Conservation (phyloP, 1,140 invertebrate genomes). For the Ooceraea biroi region DNA sequence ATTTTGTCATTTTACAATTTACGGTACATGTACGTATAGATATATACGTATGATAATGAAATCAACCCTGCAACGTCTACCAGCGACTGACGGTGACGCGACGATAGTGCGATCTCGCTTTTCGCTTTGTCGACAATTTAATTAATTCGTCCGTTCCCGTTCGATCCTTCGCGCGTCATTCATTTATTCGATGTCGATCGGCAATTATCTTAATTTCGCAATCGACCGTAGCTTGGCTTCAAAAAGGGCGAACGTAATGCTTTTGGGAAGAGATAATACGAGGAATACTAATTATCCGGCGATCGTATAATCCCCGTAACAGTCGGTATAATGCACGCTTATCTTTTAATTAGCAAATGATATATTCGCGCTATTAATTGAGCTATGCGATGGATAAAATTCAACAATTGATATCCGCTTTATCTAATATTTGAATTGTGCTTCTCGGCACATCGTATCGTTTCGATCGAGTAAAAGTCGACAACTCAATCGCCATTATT, state of each 20-base stretch:
- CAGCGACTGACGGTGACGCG: conserved; percentile 21
- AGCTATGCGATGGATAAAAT: conserved; percentile 4
- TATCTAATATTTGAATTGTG: not conserved
- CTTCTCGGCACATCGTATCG: not conserved
- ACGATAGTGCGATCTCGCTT: conserved; percentile 54
- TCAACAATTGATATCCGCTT: not conserved
- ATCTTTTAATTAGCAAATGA: conserved; percentile 50
- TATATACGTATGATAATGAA: conserved; percentile 44
- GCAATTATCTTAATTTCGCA: conserved; percentile 56
- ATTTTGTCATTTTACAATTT: conserved; percentile 49
- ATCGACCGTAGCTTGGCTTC: conserved; percentile 17
- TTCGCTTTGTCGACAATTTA: conserved; percentile 56
- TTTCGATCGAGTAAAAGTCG: not conserved
- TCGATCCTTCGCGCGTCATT: conserved; percentile 49
- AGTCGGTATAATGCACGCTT: conserved; percentile 5
- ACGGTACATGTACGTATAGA: no score
- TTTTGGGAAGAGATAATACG: conserved; percentile 26
- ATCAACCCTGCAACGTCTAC: conserved; percentile 12
- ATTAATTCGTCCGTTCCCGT: conserved; percentile 37
- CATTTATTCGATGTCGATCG: conserved; percentile 46
- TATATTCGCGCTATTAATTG: conserved; percentile 25
- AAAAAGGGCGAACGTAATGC: conserved; percentile 10
- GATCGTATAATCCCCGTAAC: conserved; percentile 44
- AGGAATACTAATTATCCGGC: conserved; percentile 32
- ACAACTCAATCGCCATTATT: not conserved